Evolutionary conservation across 2,113 vertebrate species (phyloP), one percentile per base, ranked within the genome.

Genomic region (Struthidea cinerea): DNA sequence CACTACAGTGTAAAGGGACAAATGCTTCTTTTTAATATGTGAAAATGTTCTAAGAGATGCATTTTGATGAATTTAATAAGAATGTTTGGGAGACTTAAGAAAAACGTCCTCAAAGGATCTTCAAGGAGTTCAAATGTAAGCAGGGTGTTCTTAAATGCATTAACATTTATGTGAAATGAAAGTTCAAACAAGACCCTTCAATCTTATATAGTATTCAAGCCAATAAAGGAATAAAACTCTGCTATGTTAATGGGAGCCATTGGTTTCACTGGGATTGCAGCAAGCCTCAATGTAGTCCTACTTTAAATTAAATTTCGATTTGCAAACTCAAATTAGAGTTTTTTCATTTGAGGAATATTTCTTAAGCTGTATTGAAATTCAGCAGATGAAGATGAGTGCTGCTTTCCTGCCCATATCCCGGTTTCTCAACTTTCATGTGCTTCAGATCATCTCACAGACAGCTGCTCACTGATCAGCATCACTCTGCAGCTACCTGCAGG

Each of bases 281-380:
- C 37, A 87, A 91, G 39, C 33, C 56, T 82, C 84, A 78, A 18
- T 63, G 33, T 4, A 89, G 52, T 46, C 17, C 44, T 85, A 76
- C 52, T 75, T 93, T 85, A 87, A 94, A 21, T 94, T 90, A 86
- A 71, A 92, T 57, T 49, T 83, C 50, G 49, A 80, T 83, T 76
- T 88, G 5, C 47, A 83, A 90, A 93, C n/a, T 83, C 30, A 83
- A n/a, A 86, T 60, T 49, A 49, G 57, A 59, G 42, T 13, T 44
- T 92, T 87, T 80, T 69, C n/a, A 73, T 73, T 44, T 52, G 37
- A 94, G 57, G 7, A 70, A 73, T 46, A 59, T 33, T 92, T 82
- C 68, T 73, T 53, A 60, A 68, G 26, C 42, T 63, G 27, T 26
- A 59, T 4, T 76, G 70, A 68, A 89, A 68, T 47, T 9, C 60